phyloP scores from a whole-genome alignment of 1,140 invertebrate species.

The Leguminivora glycinivorella region DNA sequence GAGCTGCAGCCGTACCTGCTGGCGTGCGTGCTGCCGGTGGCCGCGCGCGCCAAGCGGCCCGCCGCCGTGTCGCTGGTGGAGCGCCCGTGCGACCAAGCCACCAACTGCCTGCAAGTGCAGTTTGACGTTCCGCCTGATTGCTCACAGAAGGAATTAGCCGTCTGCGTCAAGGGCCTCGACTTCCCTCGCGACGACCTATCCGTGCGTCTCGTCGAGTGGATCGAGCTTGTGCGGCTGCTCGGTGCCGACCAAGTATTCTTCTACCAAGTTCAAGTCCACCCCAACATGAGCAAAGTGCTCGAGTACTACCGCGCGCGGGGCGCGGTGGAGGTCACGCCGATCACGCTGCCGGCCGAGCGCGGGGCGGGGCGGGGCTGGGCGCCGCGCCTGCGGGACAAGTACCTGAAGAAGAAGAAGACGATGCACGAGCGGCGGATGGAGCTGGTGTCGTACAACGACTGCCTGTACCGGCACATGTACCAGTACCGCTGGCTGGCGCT shows the following conservation, averaged over 20 bases:
- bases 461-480: conserved; percentile 95
- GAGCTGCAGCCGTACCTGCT: conserved; percentile 95
- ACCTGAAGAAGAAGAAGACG: conserved; percentile 92
- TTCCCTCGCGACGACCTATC: conserved; percentile 95
- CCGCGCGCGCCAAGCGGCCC: conserved; percentile 86
- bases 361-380: conserved; percentile 95
- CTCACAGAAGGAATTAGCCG: conserved; percentile 89
- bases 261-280: conserved; percentile 94
- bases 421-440: conserved; percentile 97
- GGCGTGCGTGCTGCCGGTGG: conserved; percentile 90
- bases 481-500: conserved; percentile 94
- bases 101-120: conserved; percentile 92
- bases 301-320: conserved; percentile 88
- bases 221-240: conserved; percentile 91
- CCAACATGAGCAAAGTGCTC: conserved; percentile 94
- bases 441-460: conserved; percentile 98
- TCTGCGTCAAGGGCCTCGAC: conserved; percentile 96
- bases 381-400: conserved; percentile 92
- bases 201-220: conserved; percentile 95
- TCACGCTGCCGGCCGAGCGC: conserved; percentile 94
- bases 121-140: conserved; percentile 80
- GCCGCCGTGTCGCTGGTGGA: conserved; percentile 93
- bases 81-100: conserved; percentile 89
- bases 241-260: conserved; percentile 96
- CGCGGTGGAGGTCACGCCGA: conserved; percentile 89